Conservation (phyloP, 1,140 invertebrate species). For the Drosophila repletoides region DNA sequence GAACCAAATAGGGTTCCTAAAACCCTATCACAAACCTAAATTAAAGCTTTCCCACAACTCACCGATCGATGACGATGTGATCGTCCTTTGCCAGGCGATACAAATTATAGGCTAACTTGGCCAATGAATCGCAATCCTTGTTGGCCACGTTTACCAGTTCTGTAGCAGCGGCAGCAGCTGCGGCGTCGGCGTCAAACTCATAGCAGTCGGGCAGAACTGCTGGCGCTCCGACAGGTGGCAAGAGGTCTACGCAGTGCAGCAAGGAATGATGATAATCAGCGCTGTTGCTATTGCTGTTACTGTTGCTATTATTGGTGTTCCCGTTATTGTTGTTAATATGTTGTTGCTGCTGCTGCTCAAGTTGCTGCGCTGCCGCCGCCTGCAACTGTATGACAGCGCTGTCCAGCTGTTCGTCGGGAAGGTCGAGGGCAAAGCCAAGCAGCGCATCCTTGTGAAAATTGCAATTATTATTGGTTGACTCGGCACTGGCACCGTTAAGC, state of each 20-base stretch:
- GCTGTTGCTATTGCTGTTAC: constrained; percentile 14
- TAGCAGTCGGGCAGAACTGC: constrained; percentile 14
- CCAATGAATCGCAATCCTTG: constrained; percentile 50
- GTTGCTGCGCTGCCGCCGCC: constrained; percentile 21
- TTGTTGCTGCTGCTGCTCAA: constrained; percentile 20
- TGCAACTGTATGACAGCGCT: constrained; percentile 36
- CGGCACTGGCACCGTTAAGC: constrained; percentile 15
- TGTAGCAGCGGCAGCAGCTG: constrained; percentile 8
- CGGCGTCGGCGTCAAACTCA: constrained; percentile 17
- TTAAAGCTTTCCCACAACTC: background rate
- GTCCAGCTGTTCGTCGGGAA: constrained; percentile 34
- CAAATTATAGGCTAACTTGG: constrained; percentile 67
- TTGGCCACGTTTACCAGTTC: constrained; percentile 46
- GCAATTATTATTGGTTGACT: constrained; percentile 4
- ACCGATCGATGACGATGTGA: constrained; percentile 77
- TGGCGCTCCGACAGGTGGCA: constrained; percentile 2
- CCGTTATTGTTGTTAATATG: background rate
- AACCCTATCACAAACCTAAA: no score
- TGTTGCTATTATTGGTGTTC: background rate
- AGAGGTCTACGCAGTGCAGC: constrained; percentile 15
- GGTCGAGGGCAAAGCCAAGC: constrained; percentile 21
- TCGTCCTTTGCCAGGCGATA: constrained; percentile 59
- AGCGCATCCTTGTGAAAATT: constrained; percentile 41
- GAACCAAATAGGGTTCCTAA: no score
- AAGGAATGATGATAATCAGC: constrained; percentile 13